Conservation (phyloP, 2,888 invertebrate genomes). For the Seladonia tumulorum region DNA sequence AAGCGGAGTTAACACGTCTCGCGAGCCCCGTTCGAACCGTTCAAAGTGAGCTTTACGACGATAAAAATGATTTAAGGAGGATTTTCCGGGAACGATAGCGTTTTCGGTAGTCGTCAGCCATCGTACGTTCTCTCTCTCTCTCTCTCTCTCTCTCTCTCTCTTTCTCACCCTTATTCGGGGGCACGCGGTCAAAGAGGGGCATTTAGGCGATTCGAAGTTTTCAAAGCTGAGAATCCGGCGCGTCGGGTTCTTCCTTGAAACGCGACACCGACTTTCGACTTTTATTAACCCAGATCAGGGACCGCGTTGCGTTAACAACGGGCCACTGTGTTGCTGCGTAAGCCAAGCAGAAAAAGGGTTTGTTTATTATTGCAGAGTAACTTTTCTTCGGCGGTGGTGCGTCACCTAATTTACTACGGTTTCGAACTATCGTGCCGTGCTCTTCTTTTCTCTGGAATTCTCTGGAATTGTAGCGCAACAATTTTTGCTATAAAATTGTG, state of each 20-base stretch:
- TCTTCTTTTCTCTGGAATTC: neutral
- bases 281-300: slow-evolving; percentile 76
- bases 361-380: slow-evolving; percentile 57
- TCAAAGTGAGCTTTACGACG: slow-evolving; percentile 41
- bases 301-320: slow-evolving; percentile 64
- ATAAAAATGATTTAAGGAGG: slow-evolving; percentile 45
- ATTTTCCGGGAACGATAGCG: slow-evolving; percentile 45
- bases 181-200: slow-evolving; percentile 33
- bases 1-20: slow-evolving; percentile 30
- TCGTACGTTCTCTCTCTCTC: neutral
- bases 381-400: slow-evolving; percentile 26
- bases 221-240: neutral
- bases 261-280: slow-evolving; percentile 66
- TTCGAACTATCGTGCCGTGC: too few species aligned
- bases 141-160: neutral
- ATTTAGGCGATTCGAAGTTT: slow-evolving; percentile 2
- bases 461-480: too few species aligned
- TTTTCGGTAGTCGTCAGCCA: slow-evolving; percentile 25
- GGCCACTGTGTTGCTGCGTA: slow-evolving; percentile 60
- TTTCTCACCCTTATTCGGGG: neutral
- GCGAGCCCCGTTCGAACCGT: neutral
- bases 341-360: slow-evolving; percentile 55
- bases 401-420: neutral
- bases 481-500: too few species aligned
- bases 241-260: slow-evolving; percentile 65